These are phyloP conservation scores for Trypoxylon attenuatum DNA, from an alignment of 2,888 invertebrate species.

Conservation along the genomic window DNA sequence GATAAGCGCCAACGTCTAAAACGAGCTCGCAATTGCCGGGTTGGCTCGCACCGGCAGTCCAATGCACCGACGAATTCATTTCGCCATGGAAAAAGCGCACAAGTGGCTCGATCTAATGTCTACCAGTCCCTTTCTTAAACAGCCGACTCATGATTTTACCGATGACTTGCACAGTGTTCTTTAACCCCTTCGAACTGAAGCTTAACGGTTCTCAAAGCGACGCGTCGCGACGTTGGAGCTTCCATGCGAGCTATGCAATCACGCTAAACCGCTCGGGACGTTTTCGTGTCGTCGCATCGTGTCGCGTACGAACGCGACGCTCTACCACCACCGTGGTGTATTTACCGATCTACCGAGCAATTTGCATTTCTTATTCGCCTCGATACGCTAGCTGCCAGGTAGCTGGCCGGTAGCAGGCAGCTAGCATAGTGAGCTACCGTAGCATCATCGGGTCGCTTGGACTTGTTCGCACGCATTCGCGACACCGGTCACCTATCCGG, in stretches of 20 bases:
- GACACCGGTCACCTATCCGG: constrained; percentile 32
- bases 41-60: constrained; percentile 5
- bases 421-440: too few relatives aligned
- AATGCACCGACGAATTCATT: constrained; percentile 10
- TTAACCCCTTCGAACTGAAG: not conserved
- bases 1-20: constrained; percentile 56
- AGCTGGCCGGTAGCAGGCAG: too few relatives aligned
- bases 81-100: not conserved
- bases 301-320: too few relatives aligned
- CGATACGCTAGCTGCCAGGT: constrained; percentile 28
- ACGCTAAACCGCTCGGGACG: too few relatives aligned
- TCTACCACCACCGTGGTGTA: too few relatives aligned
- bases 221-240: too few relatives aligned
- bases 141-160: constrained; percentile 11
- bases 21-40: constrained; percentile 37
- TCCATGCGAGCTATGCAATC: too few relatives aligned
- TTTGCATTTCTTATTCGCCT: constrained; percentile 32
- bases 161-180: constrained; percentile 1
- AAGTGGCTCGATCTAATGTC: not conserved
- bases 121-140: not conserved
- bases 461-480: constrained; percentile 24
- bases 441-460: constrained; percentile 36
- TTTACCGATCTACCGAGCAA: too few relatives aligned
- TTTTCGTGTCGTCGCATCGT: too few relatives aligned
- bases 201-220: constrained; percentile 3